phyloP scores from a whole-genome alignment of 2,113 vertebrate species.

The Sander lucioperca region DNA sequence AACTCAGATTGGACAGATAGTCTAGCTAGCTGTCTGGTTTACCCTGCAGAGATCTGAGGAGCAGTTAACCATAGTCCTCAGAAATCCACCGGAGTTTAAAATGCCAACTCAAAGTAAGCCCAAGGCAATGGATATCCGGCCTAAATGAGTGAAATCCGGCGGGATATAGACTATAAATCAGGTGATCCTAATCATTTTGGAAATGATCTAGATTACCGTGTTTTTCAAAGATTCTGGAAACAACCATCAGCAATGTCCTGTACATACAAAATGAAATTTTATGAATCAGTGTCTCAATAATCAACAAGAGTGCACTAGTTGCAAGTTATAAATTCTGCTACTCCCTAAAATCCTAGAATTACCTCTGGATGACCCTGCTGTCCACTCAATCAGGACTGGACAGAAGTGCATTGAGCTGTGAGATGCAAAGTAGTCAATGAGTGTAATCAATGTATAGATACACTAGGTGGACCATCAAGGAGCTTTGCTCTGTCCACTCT shows the following conservation, averaged over 20 bases:
- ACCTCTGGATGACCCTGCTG: conserved; percentile 57
- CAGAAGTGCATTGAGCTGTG: conserved; percentile 47
- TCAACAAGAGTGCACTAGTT: neutral
- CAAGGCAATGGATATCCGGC: too few relatives aligned
- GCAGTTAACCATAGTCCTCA: too few relatives aligned
- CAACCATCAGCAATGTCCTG: neutral
- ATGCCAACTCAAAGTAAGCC: too few relatives aligned
- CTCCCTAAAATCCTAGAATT: conserved; percentile 17
- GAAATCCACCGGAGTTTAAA: too few relatives aligned
- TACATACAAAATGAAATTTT: neutral
- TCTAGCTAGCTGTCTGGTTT: too few relatives aligned
- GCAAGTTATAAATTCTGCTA: neutral
- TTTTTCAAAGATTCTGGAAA: too few relatives aligned
- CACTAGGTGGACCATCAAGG: conserved; percentile 47
- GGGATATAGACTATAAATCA: too few relatives aligned
- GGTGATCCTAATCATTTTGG: too few relatives aligned
- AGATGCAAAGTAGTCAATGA: conserved; percentile 69
- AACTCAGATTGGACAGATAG: too few relatives aligned
- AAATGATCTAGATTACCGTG: too few relatives aligned
- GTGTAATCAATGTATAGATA: conserved; percentile 69
- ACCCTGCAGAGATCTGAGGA: too few relatives aligned
- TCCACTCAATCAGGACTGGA: conserved; percentile 52
- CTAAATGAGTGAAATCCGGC: too few relatives aligned
- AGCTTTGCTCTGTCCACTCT: conserved; percentile 37
- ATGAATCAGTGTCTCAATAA: neutral